Conservation (phyloP, 2,113 vertebrate genomes). For the Ciconia stormi region DNA sequence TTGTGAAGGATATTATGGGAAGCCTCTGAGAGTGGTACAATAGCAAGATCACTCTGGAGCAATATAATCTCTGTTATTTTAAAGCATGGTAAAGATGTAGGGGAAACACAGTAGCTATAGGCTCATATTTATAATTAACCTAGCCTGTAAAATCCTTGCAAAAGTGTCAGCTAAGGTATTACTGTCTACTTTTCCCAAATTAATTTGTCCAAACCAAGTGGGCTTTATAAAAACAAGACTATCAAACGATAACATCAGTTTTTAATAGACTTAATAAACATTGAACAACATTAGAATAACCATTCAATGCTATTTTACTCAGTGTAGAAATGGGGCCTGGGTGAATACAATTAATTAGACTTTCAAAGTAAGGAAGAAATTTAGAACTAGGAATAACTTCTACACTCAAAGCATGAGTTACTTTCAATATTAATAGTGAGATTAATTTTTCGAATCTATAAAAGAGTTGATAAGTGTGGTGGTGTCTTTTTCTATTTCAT, state of each 20-base stretch:
- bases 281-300: background rate
- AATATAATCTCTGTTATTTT: background rate
- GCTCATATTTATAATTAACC: conserved; percentile 47
- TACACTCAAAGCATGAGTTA: background rate
- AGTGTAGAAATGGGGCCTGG: background rate
- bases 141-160: background rate
- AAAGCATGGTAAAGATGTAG: background rate
- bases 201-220: conserved; percentile 8
- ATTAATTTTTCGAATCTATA: background rate
- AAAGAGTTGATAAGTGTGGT: background rate
- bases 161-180: background rate
- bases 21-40: background rate
- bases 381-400: background rate
- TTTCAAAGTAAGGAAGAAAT: background rate
- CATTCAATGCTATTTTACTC: background rate
- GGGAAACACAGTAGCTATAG: background rate
- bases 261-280: conserved; percentile 38
- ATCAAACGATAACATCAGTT: background rate
- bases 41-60: background rate
- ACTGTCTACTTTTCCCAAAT: background rate
- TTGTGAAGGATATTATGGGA: background rate
- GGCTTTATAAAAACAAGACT: conserved; percentile 1
- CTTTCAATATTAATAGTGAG: background rate
- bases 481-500: background rate
- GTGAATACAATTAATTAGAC: background rate